Base-by-base conservation (phyloP, 2,797 vertebrate genomes). In the Micrastur ruficollis region DNA sequence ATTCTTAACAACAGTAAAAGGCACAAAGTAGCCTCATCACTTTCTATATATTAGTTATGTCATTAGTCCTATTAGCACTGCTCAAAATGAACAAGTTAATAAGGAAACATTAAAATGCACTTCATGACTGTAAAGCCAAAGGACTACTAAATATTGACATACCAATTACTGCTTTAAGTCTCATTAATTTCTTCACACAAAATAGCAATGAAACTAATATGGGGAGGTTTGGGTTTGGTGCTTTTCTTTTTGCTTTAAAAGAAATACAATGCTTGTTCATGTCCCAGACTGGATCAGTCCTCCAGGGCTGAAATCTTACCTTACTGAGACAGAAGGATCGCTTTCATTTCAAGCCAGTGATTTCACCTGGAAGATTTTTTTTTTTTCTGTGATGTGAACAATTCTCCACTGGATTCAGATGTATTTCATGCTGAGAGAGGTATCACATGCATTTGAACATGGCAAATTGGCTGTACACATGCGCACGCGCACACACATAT, bases 1-100 rank as follows among this genome's bases (percentile, higher is more conserved):
- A 83, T 81, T 95, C 78, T 89, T 91, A 90, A 75, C n/a, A 90
- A 66, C 27, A 75, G 65, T 26, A 87, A 67, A 95, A 93, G n/a
- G 46, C 59, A 68, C 62, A 80, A 90, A 89, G 58, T 59, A 92
- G 32, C 38, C 44, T 80, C 74, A 62, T 68, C 31, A 26, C 53
- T 91, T 92, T 56, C 63, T 89, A 20, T 50, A 29, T 76, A 55
- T 86, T 78, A 89, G 56, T 85, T 85, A 73, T 75, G n/a, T 86
- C 65, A 93, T 91, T 92, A 81, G 61, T 66, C 76, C 81, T 76
- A 80, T 86, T 84, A 92, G 72, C 27, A 42, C 29, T 14, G n/a
- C 56, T 86, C n/a, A 91, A 86, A 94, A 90, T 38, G 25, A 91
- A 38, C 56, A 93, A n/a, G 26, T 73, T 94, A 93, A 94, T 62